Conservation (phyloP, 2,113 vertebrate genomes). For the Dromas ardeola region DNA sequence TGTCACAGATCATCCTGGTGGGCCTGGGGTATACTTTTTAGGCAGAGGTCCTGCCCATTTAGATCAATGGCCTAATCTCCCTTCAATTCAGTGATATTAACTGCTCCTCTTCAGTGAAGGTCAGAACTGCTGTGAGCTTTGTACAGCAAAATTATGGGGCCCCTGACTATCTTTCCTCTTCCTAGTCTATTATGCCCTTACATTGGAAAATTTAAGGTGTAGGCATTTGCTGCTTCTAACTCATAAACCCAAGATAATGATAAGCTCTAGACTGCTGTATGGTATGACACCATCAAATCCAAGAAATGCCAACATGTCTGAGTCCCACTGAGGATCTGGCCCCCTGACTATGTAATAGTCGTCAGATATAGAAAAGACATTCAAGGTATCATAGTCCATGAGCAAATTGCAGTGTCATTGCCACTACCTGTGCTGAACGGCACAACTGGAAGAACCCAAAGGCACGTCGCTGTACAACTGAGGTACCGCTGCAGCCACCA, state of each 20-base stretch:
- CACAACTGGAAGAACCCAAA: not conserved
- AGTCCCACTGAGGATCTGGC: not conserved
- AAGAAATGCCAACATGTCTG: not conserved
- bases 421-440: not conserved
- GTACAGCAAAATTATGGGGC: not conserved
- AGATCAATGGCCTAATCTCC: not conserved
- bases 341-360: not conserved
- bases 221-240: not conserved
- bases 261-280: not conserved
- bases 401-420: not conserved
- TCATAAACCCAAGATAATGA: not conserved
- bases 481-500: not conserved
- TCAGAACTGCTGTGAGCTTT: not conserved
- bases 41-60: not conserved
- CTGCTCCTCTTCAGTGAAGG: not conserved
- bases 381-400: not conserved
- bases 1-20: not conserved
- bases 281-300: not conserved
- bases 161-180: not conserved
- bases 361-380: not conserved
- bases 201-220: not conserved
- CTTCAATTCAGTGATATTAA: not conserved
- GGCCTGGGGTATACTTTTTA: not conserved
- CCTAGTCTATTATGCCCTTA: not conserved
- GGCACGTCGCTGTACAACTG: rapidly evolving